Conservation (phyloP, 2,888 invertebrate genomes). For the Timandra comae region DNA sequence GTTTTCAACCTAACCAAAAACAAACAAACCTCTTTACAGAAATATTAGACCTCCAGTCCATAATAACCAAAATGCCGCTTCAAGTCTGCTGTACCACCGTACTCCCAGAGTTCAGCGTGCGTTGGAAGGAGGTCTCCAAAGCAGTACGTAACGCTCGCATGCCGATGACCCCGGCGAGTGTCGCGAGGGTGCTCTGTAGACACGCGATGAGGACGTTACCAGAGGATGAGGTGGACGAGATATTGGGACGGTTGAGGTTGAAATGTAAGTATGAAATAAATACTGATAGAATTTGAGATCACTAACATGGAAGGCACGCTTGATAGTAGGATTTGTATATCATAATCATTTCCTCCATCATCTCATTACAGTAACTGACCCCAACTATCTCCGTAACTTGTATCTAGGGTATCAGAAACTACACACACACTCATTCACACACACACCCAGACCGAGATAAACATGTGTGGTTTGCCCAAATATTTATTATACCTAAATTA, state of each 20-base stretch:
- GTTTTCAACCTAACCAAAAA: no score
- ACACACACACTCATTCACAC: no score
- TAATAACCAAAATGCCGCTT: conserved; percentile 46
- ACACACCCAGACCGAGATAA: no score
- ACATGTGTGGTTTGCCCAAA: no score
- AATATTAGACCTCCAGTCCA: conserved; percentile 35
- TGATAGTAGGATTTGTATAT: no score
- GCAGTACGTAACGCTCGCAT: conserved; percentile 39
- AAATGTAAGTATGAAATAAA: conserved; percentile 47
- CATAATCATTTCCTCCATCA: no score
- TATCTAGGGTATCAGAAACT: no score
- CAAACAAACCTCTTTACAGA: conserved; percentile 33
- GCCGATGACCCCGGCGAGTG: conserved; percentile 45
- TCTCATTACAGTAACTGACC: no score
- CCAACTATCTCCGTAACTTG: no score
- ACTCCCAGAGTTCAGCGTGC: conserved; percentile 48
- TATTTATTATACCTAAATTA: no score
- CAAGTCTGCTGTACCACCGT: conserved; percentile 36
- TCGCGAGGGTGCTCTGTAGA: conserved; percentile 41
- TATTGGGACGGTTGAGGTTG: conserved; percentile 36
- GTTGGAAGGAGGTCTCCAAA: conserved; percentile 41
- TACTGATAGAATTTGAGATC: no score
- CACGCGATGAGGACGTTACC: conserved; percentile 33
- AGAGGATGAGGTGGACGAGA: conserved; percentile 38
- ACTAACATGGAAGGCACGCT: no score